phyloP scores from a whole-genome alignment of 2,888 invertebrate species.

The Folsomia manolachei region DNA sequence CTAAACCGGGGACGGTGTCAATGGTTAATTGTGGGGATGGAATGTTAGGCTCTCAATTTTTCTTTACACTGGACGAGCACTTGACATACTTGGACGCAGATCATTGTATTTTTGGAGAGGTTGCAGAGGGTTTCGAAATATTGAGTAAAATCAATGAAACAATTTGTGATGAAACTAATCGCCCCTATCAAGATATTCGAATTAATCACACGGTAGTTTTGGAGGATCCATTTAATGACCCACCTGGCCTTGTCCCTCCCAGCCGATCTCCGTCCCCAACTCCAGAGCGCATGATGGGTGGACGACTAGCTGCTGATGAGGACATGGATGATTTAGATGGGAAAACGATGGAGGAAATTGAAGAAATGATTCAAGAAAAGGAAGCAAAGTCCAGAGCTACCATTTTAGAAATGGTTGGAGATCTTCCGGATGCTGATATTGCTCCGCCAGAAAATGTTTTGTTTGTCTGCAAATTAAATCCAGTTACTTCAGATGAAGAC shows the following conservation, averaged over 20 bases:
- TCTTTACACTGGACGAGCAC: constrained; percentile 84
- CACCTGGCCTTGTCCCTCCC: constrained; percentile 71
- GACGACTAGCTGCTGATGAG: constrained; percentile 89
- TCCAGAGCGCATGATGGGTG: constrained; percentile 68
- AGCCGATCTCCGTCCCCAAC: constrained; percentile 86
- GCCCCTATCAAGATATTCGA: constrained; percentile 92
- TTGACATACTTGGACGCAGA: constrained; percentile 83
- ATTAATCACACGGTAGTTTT: constrained; percentile 94
- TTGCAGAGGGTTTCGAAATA: constrained; percentile 80
- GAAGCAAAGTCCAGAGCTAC: constrained; percentile 96
- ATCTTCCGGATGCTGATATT: constrained; percentile 93
- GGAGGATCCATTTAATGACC: constrained; percentile 94
- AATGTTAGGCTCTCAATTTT: constrained; percentile 92
- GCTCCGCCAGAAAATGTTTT: constrained; percentile 98
- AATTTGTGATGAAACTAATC: constrained; percentile 82
- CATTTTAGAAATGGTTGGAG: constrained; percentile 96
- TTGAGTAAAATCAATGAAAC: constrained; percentile 82
- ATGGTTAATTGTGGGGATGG: constrained; percentile 91
- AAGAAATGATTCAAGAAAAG: constrained; percentile 80
- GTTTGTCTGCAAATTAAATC: constrained; percentile 98
- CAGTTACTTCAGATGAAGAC: constrained; percentile 95
- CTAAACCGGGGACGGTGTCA: constrained; percentile 79
- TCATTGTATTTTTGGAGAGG: constrained; percentile 94
- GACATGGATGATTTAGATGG: constrained; percentile 86
- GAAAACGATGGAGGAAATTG: constrained; percentile 76